Evolutionary conservation across 2,113 vertebrate species (phyloP).

Genomic region (Xenopus borealis): DNA sequence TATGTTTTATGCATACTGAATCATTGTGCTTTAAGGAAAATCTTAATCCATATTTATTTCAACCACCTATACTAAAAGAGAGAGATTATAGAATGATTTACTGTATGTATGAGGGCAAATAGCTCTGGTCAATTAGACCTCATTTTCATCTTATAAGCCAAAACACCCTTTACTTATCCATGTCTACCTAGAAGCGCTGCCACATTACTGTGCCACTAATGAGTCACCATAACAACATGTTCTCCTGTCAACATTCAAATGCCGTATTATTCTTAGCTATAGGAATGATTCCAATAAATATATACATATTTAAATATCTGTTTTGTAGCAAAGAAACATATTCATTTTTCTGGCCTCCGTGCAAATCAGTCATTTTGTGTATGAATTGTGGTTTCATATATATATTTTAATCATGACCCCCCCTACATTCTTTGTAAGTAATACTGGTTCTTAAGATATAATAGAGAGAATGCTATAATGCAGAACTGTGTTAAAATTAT

Average conservation of each 20-base stretch:
- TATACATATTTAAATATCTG: slow-evolving; percentile 42
- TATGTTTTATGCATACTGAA: too few relatives aligned
- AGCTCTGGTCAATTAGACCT: slow-evolving; percentile 19
- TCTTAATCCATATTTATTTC: too few relatives aligned
- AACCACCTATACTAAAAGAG: too few relatives aligned
- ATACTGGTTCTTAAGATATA: neutral
- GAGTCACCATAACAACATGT: slow-evolving; percentile 44
- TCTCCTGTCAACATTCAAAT: slow-evolving; percentile 27
- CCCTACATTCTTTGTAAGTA: neutral
- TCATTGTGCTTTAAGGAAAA: too few relatives aligned
- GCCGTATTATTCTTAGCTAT: slow-evolving; percentile 32
- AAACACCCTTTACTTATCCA: slow-evolving; percentile 24
- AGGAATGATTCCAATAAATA: slow-evolving; percentile 34
- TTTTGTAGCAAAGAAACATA: slow-evolving; percentile 35
- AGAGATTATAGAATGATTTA: too few relatives aligned
- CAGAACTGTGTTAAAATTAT: too few relatives aligned
- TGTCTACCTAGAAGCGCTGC: neutral
- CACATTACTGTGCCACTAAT: slow-evolving; percentile 18
- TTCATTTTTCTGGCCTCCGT: slow-evolving; percentile 28
- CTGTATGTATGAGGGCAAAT: neutral
- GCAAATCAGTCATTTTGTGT: slow-evolving; percentile 33
- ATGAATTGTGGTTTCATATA: neutral
- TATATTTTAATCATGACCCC: too few relatives aligned
- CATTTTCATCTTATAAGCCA: slow-evolving; percentile 14
- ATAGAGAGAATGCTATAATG: neutral